Conservation (phyloP, 2,797 vertebrate genomes). For the Heteromormyrus szaboi region DNA sequence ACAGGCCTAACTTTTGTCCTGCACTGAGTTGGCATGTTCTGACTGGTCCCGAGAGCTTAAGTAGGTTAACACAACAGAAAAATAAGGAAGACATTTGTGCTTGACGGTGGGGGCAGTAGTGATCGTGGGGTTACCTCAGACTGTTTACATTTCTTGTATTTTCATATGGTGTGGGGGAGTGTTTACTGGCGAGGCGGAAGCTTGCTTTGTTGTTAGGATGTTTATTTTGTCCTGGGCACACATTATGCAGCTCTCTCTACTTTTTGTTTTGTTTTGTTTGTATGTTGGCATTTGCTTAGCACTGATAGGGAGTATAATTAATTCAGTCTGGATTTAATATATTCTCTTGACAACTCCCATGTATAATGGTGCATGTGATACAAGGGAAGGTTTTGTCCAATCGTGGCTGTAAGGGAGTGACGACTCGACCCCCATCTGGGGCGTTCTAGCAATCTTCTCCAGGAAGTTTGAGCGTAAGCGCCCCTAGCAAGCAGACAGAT, state of each 20-base stretch:
- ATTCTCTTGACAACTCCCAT: not conserved
- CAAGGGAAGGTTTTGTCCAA: slow-evolving; percentile 17
- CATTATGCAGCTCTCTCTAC: not conserved
- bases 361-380: not conserved
- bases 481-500: slow-evolving; percentile 25
- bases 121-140: not conserved
- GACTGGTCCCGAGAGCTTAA: slow-evolving; percentile 22
- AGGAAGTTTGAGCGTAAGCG: slow-evolving; percentile 49
- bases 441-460: slow-evolving; percentile 29
- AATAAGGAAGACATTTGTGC: not conserved
- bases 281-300: not conserved
- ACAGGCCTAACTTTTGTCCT: not conserved
- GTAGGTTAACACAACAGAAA: not conserved
- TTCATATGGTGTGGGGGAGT: slow-evolving; percentile 2
- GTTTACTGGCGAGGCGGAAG: not conserved
- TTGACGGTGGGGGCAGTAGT: not conserved
- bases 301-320: not conserved
- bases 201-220: not conserved
- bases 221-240: not conserved
- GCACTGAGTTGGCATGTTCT: slow-evolving; percentile 13
- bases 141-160: slow-evolving; percentile 32
- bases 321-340: not conserved
- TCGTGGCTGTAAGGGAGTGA: not conserved
- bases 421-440: slow-evolving; percentile 28
- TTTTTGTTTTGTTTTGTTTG: not conserved